Evolutionary conservation across 30 jellyfish, hydroid and myxozoan genomes (phyloP).

Genomic region (Turritopsis rubra): DNA sequence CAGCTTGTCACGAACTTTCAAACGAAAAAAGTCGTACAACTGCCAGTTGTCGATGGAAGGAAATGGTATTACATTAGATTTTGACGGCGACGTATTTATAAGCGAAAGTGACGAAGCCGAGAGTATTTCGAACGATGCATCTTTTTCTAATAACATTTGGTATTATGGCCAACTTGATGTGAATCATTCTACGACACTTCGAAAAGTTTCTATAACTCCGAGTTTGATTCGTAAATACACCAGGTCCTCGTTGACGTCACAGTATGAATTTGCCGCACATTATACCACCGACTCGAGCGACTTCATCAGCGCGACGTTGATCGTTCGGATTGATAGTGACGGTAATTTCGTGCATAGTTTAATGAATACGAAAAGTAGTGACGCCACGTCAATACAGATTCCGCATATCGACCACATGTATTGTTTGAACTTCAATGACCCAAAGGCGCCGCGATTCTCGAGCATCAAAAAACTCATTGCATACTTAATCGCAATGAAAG

Average conservation of each 20-base stretch:
- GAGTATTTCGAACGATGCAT: not conserved
- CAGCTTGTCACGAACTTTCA: not conserved
- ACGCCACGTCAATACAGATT: not conserved
- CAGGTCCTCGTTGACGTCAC: not conserved
- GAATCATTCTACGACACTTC: not conserved
- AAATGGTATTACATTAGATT: not conserved
- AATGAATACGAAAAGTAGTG: not conserved
- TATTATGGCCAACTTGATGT: not conserved
- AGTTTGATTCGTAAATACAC: not conserved
- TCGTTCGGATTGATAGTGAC: not conserved
- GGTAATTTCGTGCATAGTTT: not conserved
- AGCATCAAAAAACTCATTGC: not conserved
- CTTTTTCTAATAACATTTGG: not conserved
- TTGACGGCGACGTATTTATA: not conserved
- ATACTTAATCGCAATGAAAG: not conserved
- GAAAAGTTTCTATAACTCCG: not conserved
- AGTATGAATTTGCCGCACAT: not conserved
- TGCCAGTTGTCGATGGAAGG: not conserved
- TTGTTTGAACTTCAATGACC: not conserved
- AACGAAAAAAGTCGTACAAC: not conserved
- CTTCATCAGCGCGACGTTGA: not conserved
- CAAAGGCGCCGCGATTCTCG: not conserved
- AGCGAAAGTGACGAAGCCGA: not conserved
- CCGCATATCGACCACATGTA: not conserved
- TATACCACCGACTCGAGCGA: not conserved